A percentile compares a stretch with the other conserved stretches of the same genome.
Conservation (phyloP, 1,140 invertebrate genomes). For the Druon quercuslanigerum region DNA sequence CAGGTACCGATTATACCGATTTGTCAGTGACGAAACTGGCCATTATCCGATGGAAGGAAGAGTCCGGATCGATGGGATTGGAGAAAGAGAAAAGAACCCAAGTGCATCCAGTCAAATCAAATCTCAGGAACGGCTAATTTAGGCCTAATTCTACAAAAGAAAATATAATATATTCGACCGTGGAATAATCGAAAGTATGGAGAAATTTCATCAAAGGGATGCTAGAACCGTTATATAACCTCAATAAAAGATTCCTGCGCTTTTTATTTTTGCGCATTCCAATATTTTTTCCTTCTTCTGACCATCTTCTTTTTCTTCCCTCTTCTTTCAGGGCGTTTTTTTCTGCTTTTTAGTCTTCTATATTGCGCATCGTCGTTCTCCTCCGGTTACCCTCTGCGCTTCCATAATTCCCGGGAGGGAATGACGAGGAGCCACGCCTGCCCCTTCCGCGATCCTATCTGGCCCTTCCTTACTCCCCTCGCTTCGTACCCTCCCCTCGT, state of each 20-base stretch:
- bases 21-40: constrained; percentile 41
- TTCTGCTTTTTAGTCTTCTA: constrained; percentile 44
- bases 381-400: constrained; percentile 65
- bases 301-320: neutral
- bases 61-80: constrained; percentile 22
- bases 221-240: no score
- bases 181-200: neutral
- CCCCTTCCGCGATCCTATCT: constrained; percentile 70
- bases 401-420: constrained; percentile 66
- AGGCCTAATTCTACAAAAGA: neutral
- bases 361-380: constrained; percentile 57
- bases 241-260: no score
- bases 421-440: constrained; percentile 62
- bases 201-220: neutral
- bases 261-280: neutral
- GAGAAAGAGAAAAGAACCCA: neutral
- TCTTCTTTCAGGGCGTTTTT: neutral
- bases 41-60: constrained; percentile 23
- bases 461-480: constrained; percentile 51
- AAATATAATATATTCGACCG: neutral
- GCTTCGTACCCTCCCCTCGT: constrained; percentile 66
- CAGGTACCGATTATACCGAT: constrained; percentile 39
- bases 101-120: neutral
- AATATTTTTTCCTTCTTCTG: constrained; percentile 21
- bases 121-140: neutral